Conservation (phyloP, 2,113 vertebrate genomes). For the Poeciliopsis prolifica region DNA sequence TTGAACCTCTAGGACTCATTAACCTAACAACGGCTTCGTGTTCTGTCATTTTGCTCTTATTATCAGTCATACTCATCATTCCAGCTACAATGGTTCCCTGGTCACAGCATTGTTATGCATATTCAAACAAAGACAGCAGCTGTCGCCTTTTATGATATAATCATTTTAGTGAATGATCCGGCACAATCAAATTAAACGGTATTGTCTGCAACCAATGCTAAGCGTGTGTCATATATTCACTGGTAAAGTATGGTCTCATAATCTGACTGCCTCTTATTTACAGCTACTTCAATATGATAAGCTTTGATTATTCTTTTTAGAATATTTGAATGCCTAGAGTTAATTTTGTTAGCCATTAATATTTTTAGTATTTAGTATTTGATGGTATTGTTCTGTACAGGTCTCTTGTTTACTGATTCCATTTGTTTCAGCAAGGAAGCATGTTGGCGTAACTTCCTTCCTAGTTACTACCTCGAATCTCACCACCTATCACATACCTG, state of each 20-base stretch:
- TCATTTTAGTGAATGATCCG: constrained; percentile 15
- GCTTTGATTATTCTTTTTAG: neutral
- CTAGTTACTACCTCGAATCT: too few relatives aligned
- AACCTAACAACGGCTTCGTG: constrained; percentile 13
- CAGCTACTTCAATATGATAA: neutral
- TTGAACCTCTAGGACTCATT: constrained; percentile 19
- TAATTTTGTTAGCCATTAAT: neutral
- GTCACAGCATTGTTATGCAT: constrained; percentile 13
- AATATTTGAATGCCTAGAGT: neutral
- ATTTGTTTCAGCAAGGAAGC: too few relatives aligned
- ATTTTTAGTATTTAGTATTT: too few relatives aligned
- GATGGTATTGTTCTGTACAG: too few relatives aligned
- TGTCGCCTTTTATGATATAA: constrained; percentile 16
- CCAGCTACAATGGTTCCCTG: constrained; percentile 17
- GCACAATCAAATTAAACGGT: neutral
- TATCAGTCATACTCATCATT: neutral
- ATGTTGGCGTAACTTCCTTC: too few relatives aligned
- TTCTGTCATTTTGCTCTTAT: constrained; percentile 14
- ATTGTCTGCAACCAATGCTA: too few relatives aligned
- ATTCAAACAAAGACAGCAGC: constrained; percentile 1
- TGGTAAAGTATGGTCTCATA: neutral
- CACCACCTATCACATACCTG: too few relatives aligned
- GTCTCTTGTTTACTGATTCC: too few relatives aligned
- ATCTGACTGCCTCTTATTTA: neutral
- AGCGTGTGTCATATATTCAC: neutral